Evolutionary conservation across 2,113 vertebrate species (phyloP).

Genomic region (Nannospalax galili): DNA sequence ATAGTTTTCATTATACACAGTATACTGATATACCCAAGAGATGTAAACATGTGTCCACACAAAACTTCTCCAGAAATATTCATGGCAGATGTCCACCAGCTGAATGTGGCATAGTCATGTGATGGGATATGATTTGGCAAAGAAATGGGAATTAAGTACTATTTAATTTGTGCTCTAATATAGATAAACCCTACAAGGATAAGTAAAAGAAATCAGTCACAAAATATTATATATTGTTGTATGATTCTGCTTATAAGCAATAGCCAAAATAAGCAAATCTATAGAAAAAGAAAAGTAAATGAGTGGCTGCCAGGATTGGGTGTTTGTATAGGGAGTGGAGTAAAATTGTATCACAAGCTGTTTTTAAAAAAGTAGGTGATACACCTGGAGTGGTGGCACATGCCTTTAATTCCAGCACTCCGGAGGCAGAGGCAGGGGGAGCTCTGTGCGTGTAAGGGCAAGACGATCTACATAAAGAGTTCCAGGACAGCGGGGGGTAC

Average conservation of each 20-base stretch:
- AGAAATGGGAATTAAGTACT: background rate
- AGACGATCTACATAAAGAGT: too few relatives aligned
- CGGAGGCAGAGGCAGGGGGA: too few relatives aligned
- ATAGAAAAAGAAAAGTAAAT: background rate
- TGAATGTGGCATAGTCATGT: too few relatives aligned
- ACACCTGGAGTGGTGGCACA: too few relatives aligned
- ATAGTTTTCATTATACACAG: background rate
- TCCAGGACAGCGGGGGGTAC: too few relatives aligned
- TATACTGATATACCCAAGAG: background rate
- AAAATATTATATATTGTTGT: background rate
- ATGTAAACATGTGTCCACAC: background rate
- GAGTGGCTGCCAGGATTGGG: background rate
- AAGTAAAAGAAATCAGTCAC: background rate
- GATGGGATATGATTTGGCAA: background rate
- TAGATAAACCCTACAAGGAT: constrained; percentile 15
- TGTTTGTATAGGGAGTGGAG: background rate
- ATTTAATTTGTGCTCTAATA: background rate
- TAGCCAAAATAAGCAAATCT: background rate
- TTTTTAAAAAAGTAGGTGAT: background rate
- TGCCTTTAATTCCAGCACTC: too few relatives aligned
- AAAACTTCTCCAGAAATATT: background rate
- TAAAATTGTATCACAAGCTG: background rate
- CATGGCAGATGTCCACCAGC: background rate
- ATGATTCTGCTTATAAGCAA: background rate
- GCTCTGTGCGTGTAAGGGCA: too few relatives aligned